Evolutionary conservation across 2,797 vertebrate genomes (phyloP), one percentile per base, ranked within the genome.

Genomic region (Tauraco hartlaubi): DNA sequence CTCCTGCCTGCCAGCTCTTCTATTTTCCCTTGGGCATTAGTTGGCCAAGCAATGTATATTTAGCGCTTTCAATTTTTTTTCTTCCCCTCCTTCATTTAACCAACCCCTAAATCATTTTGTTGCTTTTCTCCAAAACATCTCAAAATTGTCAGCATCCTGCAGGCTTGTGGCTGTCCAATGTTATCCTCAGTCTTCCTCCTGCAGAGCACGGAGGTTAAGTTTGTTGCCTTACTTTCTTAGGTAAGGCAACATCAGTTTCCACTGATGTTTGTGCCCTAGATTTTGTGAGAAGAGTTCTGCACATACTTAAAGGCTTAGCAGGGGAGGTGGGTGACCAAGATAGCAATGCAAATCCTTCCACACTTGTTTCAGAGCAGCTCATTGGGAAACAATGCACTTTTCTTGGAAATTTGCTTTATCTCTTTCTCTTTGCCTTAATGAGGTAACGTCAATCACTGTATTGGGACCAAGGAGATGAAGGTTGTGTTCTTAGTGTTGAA

Each of bases 1-100:
- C 79, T 92, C 51, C 87, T 90, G 69, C 64, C 73, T 95, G 95
- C 91, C 96, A 94, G 79, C 51, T 73, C 82, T 92, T 84, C 78
- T 66, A 28, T 96, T 91, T 92, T 91, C 92, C 95, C 91, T 62
- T 1, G 1, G 78, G 95, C 75, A 46, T 52, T 52, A 72, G 48
- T 76, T 92, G 95, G 95, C 95, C 73, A 62, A 56, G 48, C 25
- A 49, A 68, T 21, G 31, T 92, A 63, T 94, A 76, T 92, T 94
- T 96, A 97, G 89, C 55, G 51, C 58, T 92, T 88, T 85, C 82
- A 64, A 16, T 63, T 46, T 37, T n/a, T 58, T 54, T 55, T 55
- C 15, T 68, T 75, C 41, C 61, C 44, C 26, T 92, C 62, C 59
- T 74, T 66, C 56, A 12, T 78, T 82, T 76, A 76, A 52, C 83